Evolutionary conservation across 1,140 invertebrate genomes (phyloP).

Genomic region (Hydropsyche tenuis): DNA sequence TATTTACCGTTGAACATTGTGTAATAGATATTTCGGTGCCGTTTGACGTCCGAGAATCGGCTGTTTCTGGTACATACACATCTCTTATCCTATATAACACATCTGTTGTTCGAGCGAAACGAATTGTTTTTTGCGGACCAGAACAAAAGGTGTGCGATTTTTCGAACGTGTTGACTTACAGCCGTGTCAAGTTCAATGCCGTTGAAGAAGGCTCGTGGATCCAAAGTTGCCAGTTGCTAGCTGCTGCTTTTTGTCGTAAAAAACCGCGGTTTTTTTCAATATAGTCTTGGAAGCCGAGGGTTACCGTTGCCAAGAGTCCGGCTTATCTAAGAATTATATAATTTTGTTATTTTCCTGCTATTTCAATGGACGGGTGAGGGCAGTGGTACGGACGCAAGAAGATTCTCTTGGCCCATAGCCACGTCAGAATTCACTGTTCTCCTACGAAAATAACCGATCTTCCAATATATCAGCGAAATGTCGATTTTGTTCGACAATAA

Average conservation of each 20-base stretch:
- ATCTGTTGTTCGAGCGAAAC: background rate
- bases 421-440: constrained; percentile 3
- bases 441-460: constrained; percentile 22
- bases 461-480: too few species aligned
- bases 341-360: constrained; percentile 27
- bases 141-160: too few species aligned
- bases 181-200: constrained; percentile 20
- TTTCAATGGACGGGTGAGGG: background rate
- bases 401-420: constrained; percentile 19
- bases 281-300: background rate
- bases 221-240: background rate
- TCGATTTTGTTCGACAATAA: too few species aligned
- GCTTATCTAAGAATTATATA: constrained; percentile 33
- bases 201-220: background rate
- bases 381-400: constrained; percentile 19
- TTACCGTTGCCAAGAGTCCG: constrained; percentile 10
- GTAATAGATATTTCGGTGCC: constrained; percentile 4
- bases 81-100: background rate
- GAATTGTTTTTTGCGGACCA: constrained; percentile 6
- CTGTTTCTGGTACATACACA: background rate
- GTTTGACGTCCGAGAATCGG: background rate
- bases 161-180: background rate
- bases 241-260: background rate
- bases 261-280: constrained; percentile 4
- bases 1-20: background rate